Conservation (phyloP, 2,888 invertebrate genomes). For the Tetramorium bicarinatum region DNA sequence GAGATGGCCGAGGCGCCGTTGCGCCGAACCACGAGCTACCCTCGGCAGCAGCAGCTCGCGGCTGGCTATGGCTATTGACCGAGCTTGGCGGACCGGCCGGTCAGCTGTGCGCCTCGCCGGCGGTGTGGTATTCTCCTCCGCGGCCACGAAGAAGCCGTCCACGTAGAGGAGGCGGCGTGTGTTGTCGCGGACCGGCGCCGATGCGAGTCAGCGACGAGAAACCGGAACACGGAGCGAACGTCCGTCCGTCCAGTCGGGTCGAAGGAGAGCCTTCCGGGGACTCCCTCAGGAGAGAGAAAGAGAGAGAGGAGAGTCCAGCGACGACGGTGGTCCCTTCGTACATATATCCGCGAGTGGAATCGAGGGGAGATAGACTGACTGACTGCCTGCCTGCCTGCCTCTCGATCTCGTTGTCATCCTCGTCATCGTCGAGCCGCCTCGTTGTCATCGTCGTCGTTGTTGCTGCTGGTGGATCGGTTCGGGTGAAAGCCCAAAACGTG, state of each 20-base stretch:
- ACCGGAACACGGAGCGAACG: constrained; percentile 19
- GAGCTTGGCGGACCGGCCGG: constrained; percentile 85
- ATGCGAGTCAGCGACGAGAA: not conserved
- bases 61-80: constrained; percentile 84
- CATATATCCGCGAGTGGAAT: constrained; percentile 32
- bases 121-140: constrained; percentile 65
- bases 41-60: constrained; percentile 76
- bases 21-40: constrained; percentile 74
- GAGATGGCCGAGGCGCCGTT: constrained; percentile 70
- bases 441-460: constrained; percentile 7
- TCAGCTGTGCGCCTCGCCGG: constrained; percentile 84
- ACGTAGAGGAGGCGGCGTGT: constrained; percentile 54
- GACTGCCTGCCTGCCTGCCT: not conserved
- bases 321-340: constrained; percentile 13
- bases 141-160: constrained; percentile 65
- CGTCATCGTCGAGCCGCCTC: not conserved
- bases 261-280: constrained; percentile 1
- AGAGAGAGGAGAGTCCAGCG: not conserved
- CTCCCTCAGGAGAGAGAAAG: not conserved
- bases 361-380: constrained; percentile 19
- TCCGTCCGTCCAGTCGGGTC: constrained; percentile 42
- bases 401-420: not conserved
- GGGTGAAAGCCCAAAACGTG: constrained; percentile 67
- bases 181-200: constrained; percentile 30
- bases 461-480: constrained; percentile 31